These are phyloP conservation scores for Cichlasoma orientale DNA, from an alignment of 2,797 vertebrate genomes.

Conservation along the genomic window DNA sequence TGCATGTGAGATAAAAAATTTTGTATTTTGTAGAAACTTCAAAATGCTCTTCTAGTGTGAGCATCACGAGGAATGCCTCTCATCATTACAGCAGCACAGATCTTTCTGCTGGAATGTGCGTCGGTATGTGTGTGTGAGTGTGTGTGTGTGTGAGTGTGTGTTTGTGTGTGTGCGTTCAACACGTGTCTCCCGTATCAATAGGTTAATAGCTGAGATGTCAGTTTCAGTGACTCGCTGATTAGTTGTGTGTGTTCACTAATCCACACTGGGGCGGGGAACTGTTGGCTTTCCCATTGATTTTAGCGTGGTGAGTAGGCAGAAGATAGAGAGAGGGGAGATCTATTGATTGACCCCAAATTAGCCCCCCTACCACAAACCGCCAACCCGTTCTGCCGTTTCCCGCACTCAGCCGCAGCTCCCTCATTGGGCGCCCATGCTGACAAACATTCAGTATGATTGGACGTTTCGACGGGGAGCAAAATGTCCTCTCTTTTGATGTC, in stretches of 20 bases:
- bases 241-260: slow-evolving; percentile 94
- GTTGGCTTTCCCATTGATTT: slow-evolving; percentile 87
- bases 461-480: slow-evolving; percentile 14
- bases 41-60: neutral
- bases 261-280: slow-evolving; percentile 81
- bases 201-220: slow-evolving; percentile 91
- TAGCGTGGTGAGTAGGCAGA: slow-evolving; percentile 80
- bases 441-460: slow-evolving; percentile 66
- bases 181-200: slow-evolving; percentile 84
- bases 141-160: slow-evolving; percentile 42
- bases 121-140: slow-evolving; percentile 26
- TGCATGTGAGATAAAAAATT: neutral
- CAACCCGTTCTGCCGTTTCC: slow-evolving; percentile 46
- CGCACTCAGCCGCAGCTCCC: slow-evolving; percentile 51
- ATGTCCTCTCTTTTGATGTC: slow-evolving; percentile 35
- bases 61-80: slow-evolving; percentile 9
- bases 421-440: slow-evolving; percentile 56
- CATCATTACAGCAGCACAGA: slow-evolving; percentile 17
- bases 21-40: slow-evolving; percentile 1
- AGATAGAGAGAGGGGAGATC: slow-evolving; percentile 82
- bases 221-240: slow-evolving; percentile 91
- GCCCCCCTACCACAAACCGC: slow-evolving; percentile 65
- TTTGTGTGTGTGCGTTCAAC: slow-evolving; percentile 65
- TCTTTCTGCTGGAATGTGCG: slow-evolving; percentile 66
- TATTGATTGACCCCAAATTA: slow-evolving; percentile 90